phyloP scores from a whole-genome alignment of 1,140 invertebrate species.

The Microplitis demolitor region DNA sequence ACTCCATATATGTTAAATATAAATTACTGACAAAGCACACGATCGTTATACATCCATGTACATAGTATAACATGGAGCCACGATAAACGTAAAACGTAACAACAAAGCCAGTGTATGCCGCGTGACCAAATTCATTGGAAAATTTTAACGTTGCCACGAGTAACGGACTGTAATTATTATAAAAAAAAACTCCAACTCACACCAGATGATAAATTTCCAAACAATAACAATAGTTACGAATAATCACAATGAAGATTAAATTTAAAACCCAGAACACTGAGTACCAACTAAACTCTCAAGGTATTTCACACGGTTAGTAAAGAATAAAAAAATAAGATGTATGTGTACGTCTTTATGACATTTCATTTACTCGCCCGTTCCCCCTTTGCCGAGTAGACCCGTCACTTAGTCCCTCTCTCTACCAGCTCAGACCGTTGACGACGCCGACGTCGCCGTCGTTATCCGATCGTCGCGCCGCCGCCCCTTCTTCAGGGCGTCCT shows the following conservation, averaged over 20 bases:
- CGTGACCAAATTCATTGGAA: neutral
- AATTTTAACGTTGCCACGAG: neutral
- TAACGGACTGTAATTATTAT: neutral
- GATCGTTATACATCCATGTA: constrained; percentile 6
- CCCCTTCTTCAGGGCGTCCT: constrained; percentile 20
- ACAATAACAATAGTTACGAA: neutral
- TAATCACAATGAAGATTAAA: neutral
- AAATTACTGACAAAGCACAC: neutral
- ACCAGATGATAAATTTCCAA: neutral
- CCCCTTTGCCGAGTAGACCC: neutral
- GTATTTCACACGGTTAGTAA: neutral
- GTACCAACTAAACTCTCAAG: neutral
- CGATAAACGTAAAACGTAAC: constrained; percentile 6
- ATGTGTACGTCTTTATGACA: constrained; percentile 27
- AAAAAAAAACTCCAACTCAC: neutral
- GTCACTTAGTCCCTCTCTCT: neutral
- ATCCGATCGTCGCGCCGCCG: constrained; percentile 21
- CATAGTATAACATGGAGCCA: constrained; percentile 2
- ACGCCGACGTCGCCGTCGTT: constrained; percentile 18
- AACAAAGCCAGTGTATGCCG: neutral
- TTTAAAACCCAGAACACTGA: neutral
- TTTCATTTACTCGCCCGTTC: constrained; percentile 16
- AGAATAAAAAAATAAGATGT: constrained; percentile 13
- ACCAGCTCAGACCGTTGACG: neutral
- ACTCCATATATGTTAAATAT: neutral